phyloP scores from a whole-genome alignment of 2,113 vertebrate species.

The Rhineura floridana region DNA sequence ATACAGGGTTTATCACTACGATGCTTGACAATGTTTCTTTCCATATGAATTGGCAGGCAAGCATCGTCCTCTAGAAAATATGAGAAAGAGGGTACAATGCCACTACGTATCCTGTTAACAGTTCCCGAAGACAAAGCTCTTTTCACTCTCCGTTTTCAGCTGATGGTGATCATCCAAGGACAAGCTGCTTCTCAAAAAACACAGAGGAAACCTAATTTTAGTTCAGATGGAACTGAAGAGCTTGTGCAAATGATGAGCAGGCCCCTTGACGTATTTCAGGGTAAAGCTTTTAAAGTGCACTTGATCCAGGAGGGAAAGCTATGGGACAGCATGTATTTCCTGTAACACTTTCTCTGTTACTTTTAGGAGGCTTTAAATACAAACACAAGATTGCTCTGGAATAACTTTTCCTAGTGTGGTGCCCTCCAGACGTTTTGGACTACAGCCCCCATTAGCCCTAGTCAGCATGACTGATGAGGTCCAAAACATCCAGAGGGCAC shows the following conservation, averaged over 20 bases:
- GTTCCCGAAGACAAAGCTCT: background rate
- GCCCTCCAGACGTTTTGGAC: too few species aligned
- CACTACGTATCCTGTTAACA: background rate
- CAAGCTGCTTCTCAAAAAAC: conserved; percentile 51
- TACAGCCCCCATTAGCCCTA: too few species aligned
- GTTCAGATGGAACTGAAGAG: conserved; percentile 64
- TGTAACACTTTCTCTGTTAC: background rate
- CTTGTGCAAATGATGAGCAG: conserved; percentile 49
- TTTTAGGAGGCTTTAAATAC: background rate
- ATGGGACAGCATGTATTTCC: background rate
- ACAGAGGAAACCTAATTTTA: conserved; percentile 64
- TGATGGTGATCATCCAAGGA: conserved; percentile 54
- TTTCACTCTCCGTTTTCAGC: conserved; percentile 25
- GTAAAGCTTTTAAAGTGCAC: conserved; percentile 31
- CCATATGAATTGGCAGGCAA: background rate
- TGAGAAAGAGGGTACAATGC: background rate
- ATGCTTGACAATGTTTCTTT: too few species aligned
- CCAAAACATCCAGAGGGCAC: too few species aligned
- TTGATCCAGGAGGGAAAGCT: conserved; percentile 25
- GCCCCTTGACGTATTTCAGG: conserved; percentile 42
- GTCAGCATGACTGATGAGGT: too few species aligned
- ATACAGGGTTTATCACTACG: too few species aligned
- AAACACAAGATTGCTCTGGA: background rate
- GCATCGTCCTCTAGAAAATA: background rate
- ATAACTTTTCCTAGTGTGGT: too few species aligned